Evolutionary conservation across 2,888 invertebrate species (phyloP).

Genomic region (Rhorus exstirpatorius): DNA sequence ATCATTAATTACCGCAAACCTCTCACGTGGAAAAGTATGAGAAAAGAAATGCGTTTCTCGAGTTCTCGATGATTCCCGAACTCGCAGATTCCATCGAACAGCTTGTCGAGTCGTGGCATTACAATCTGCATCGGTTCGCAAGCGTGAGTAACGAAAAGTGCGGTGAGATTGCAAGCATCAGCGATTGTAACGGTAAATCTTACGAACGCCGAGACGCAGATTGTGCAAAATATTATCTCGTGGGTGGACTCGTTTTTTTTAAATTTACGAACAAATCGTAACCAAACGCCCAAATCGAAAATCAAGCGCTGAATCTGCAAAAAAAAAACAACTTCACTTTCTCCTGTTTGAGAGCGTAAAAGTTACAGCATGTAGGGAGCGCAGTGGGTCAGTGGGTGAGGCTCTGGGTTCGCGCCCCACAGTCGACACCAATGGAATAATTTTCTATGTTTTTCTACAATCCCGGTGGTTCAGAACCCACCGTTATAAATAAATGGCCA

Average conservation of each 20-base stretch:
- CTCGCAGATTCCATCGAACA: conserved; percentile 38
- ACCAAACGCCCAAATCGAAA: too few relatives aligned
- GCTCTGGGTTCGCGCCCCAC: too few relatives aligned
- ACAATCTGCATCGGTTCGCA: conserved; percentile 70
- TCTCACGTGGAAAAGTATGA: conserved; percentile 67
- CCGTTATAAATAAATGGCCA: too few relatives aligned
- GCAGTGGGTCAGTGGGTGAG: too few relatives aligned
- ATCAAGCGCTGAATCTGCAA: too few relatives aligned
- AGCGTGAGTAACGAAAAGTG: conserved; percentile 68
- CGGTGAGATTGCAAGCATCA: conserved; percentile 65
- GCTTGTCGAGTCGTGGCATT: conserved; percentile 46
- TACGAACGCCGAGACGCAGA: conserved; percentile 67
- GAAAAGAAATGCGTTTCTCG: conserved; percentile 62
- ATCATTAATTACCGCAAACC: conserved; percentile 73
- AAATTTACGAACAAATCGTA: conserved; percentile 66
- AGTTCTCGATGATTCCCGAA: conserved; percentile 1
- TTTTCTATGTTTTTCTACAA: too few relatives aligned
- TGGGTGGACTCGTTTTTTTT: conserved; percentile 72
- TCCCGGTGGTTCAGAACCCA: too few relatives aligned
- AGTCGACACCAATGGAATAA: too few relatives aligned
- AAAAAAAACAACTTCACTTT: too few relatives aligned
- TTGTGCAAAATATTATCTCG: conserved; percentile 73
- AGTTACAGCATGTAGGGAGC: too few relatives aligned
- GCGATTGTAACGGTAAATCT: conserved; percentile 33
- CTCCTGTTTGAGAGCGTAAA: too few relatives aligned